Evolutionary conservation across 2,113 vertebrate genomes (phyloP), one percentile per base, ranked within the genome.

Genomic region (Syrmaticus mikado): DNA sequence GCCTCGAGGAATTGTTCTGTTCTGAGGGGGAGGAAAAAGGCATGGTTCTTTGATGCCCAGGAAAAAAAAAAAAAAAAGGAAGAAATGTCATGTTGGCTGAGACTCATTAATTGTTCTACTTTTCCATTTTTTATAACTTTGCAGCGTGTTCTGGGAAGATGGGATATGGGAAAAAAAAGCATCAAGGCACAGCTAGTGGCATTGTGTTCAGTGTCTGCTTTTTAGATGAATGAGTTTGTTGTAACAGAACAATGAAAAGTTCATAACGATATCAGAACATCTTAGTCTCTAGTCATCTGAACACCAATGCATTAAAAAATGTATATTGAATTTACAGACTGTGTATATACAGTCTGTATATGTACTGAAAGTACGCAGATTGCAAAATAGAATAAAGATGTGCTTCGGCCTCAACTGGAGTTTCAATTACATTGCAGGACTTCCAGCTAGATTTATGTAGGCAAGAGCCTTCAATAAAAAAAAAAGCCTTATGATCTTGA

Each of bases 41-140:
- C 3, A 16, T 8, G 3, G 46, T 34, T 77, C 82, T 91, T 89
- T 93, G 24, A 87, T 72, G 32, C 53, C 80, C 53, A 64, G 32
- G 75, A 46, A 84, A 43, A 73, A 62, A 89, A 41, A 25, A 65
- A 78, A 79, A 65, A 76, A 79, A 52, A 61, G 18, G 50, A 53
- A 34, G 41, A 1, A 5, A 27, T 4, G 1, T 72, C 61, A 48
- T 10, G 14, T 34, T 75, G 71, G 40, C 40, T 62, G n/a, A 72
- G 60, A 82, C 36, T 62, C 90, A 77, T 75, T 90, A 93, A 55
- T 64, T 79, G 58, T 60, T 91, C 74, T 82, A n/a, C 75, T 71
- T 82, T 87, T 95, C 71, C 96, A 46, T 81, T 93, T 95, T 95
- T 92, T 78, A 71, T 58, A 85, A 84, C 32, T 89, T 94, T 85